A percentile compares a stretch with the other conserved stretches of the same genome.
Evolutionary conservation across 2,113 vertebrate genomes (phyloP).

Genomic region (Zootoca vivipara): DNA sequence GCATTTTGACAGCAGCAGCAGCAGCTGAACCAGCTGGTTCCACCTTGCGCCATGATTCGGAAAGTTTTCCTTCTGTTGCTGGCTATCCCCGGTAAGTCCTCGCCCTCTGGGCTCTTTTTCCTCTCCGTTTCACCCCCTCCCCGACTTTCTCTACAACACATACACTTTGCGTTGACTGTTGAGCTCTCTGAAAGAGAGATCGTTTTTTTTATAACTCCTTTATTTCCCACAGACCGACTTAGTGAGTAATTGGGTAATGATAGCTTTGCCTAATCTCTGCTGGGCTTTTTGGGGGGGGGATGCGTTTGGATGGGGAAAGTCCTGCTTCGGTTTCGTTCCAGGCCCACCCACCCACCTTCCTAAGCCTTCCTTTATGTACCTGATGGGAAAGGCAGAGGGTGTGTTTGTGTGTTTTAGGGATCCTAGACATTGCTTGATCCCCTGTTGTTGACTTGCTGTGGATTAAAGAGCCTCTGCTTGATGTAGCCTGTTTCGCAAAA

Average conservation of each 20-base stretch:
- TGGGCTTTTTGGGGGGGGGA: neutral
- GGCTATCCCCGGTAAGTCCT: neutral
- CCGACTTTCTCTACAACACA: neutral
- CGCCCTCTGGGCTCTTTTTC: neutral
- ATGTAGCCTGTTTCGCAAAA: neutral
- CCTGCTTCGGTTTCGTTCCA: neutral
- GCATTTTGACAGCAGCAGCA: neutral
- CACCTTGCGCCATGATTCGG: neutral
- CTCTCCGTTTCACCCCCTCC: neutral
- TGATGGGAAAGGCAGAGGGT: neutral
- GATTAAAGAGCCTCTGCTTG: neutral
- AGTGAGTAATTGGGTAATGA: conserved; percentile 6
- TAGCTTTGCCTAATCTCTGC: neutral
- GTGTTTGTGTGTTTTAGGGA: neutral
- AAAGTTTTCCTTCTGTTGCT: neutral
- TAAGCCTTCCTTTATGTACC: neutral
- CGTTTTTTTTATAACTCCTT: neutral
- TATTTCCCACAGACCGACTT: neutral
- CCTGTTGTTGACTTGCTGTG: neutral
- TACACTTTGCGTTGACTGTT: neutral
- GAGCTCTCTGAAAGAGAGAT: neutral
- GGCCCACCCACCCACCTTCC: neutral
- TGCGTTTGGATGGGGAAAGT: neutral
- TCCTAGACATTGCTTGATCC: neutral
- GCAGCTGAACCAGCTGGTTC: no score